Conservation (phyloP, 2,888 invertebrate species). For the Ennomos erosarius region DNA sequence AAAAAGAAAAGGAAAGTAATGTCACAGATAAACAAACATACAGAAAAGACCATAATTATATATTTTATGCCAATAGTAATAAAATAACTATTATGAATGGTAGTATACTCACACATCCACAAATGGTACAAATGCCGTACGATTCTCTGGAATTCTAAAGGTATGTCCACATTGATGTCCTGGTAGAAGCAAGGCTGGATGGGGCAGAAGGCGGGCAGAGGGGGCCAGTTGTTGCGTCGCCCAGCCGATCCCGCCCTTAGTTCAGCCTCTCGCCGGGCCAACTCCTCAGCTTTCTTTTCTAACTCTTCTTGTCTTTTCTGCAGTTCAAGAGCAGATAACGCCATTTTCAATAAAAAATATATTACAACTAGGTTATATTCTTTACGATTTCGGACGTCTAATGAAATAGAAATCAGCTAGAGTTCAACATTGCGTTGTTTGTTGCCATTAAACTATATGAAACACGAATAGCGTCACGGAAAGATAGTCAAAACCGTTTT, state of each 20-base stretch:
- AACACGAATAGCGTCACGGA: too few relatives aligned
- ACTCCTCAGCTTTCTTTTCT: conserved; percentile 95
- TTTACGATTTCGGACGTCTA: too few relatives aligned
- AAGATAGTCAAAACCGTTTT: too few relatives aligned
- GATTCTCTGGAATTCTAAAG: conserved; percentile 97
- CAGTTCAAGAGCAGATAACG: conserved; percentile 29
- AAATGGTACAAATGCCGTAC: conserved; percentile 97
- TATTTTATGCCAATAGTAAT: too few relatives aligned
- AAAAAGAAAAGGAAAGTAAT: too few relatives aligned
- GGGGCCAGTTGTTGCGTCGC: conserved; percentile 98
- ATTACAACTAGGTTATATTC: too few relatives aligned
- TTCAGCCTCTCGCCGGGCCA: conserved; percentile 95
- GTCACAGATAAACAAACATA: too few relatives aligned
- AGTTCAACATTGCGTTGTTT: too few relatives aligned
- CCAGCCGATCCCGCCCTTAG: conserved; percentile 87
- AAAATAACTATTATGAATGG: too few relatives aligned
- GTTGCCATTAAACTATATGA: too few relatives aligned
- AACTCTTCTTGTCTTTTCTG: conserved; percentile 95
- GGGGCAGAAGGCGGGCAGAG: conserved; percentile 96
- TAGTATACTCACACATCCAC: conserved; percentile 95
- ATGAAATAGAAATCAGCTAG: too few relatives aligned
- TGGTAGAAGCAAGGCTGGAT: conserved; percentile 99
- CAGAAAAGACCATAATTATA: too few relatives aligned
- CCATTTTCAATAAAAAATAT: conserved; percentile 16
- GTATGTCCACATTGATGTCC: conserved; percentile 99